Base-by-base conservation (phyloP, 2,888 invertebrate genomes). In the Lithophane leautieri region DNA sequence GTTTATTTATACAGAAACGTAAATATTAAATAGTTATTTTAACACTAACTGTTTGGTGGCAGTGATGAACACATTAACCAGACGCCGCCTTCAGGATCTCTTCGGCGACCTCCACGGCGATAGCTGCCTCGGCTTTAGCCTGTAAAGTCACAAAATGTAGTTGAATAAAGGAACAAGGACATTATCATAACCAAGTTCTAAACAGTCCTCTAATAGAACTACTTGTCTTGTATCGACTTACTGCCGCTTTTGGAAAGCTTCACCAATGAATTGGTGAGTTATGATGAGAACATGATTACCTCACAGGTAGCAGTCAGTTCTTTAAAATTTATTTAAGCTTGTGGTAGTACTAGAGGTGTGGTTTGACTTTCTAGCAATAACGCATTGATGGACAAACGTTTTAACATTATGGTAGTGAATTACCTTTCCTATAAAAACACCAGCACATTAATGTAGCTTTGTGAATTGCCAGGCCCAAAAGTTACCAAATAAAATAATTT, bases 61-160 rank as follows among this genome's bases (percentile, higher is more conserved):
- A 70, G 77, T 76, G 74, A 68, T 67, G 70, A 78, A 79, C 76
- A 79, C 40, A 84, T 90, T 94, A 96, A 91, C 93, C 93, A 25
- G 94, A 89, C n/a, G 97, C 97, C 82, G 99, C 99, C 95, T 98
- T 98, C 73, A 99, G 98, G 88, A 99, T 97, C 87, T 99, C 99
- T 95, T 99, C 99, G 70, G 98, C 99, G 72, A 99, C 99, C 96
- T 99, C 99, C 14, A 99, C 96, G 56, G 99, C 98, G 91, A 99
- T 99, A 82, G 98, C 97, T 70, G 99, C 99, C 96, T 99, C 99
- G 25, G 99, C 99, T 93, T 97, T 97, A 65, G 97, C 97, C 98
- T 98, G 92, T 12, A 97, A 95, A 73, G 77, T 71, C 28, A 75
- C 40, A 70, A 76, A 47, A 47, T 70, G 8, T 12, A 25, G 22